These are phyloP conservation scores for Ornithoptera priamus DNA, from an alignment of 2,888 invertebrate genomes.

Conservation along the genomic window DNA sequence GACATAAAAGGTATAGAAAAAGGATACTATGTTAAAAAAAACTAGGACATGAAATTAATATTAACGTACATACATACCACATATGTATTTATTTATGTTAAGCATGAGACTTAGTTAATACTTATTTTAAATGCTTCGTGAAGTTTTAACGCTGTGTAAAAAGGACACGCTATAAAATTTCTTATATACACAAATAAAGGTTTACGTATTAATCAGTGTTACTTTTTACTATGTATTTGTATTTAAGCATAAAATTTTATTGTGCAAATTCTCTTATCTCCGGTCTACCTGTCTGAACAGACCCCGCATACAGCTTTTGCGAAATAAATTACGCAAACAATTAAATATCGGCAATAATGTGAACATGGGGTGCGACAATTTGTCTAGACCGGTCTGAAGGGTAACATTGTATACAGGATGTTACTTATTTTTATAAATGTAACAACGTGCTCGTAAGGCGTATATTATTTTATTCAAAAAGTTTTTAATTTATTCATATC, in stretches of 20 bases:
- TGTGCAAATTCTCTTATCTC: constrained; percentile 7
- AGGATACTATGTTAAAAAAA: no score
- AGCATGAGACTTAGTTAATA: neutral
- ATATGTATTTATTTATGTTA: no score
- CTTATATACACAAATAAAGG: neutral
- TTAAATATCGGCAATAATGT: constrained; percentile 80
- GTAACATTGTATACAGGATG: constrained; percentile 45
- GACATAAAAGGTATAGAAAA: no score
- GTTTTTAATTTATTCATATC: no score
- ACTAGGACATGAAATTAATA: no score
- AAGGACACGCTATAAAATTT: neutral
- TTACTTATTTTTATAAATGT: constrained; percentile 12
- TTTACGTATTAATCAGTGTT: neutral
- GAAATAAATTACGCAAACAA: constrained; percentile 81
- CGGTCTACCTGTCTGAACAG: constrained; percentile 29
- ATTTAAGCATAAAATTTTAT: constrained; percentile 7
- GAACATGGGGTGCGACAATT: constrained; percentile 80
- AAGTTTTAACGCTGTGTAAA: neutral
- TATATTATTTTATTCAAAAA: no score
- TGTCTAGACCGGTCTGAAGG: constrained; percentile 73
- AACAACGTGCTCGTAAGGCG: neutral
- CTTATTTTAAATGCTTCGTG: neutral
- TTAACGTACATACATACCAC: no score
- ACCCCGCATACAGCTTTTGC: constrained; percentile 47
- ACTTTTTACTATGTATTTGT: neutral